These are phyloP conservation scores for Reticulitermes speratus DNA, from an alignment of 1,140 invertebrate genomes.

Conservation along the genomic window DNA sequence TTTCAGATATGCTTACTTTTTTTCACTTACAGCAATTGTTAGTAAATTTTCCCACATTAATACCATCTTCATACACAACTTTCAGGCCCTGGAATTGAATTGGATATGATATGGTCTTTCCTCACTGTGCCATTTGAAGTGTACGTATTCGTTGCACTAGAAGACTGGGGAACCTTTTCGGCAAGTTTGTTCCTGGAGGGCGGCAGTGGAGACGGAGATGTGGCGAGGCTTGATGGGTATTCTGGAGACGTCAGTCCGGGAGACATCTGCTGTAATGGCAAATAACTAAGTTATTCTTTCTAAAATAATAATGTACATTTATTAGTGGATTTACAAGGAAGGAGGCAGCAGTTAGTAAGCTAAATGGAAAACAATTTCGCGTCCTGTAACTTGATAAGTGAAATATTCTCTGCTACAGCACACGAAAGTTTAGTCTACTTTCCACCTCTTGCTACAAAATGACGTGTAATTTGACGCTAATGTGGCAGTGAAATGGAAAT, in stretches of 20 bases:
- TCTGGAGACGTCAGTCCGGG: constrained; percentile 21
- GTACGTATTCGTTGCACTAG: constrained; percentile 4
- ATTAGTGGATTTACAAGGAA: background rate
- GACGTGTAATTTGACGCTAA: too few relatives aligned
- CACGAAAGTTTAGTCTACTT: too few relatives aligned
- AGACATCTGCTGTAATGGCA: constrained; percentile 26
- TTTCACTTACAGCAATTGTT: background rate
- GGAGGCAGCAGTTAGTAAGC: background rate
- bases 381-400: too few relatives aligned
- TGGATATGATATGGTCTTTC: constrained; percentile 64
- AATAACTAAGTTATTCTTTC: background rate
- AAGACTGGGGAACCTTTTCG: background rate
- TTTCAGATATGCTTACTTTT: background rate
- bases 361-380: too few relatives aligned
- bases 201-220: background rate
- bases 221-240: background rate
- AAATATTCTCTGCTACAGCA: too few relatives aligned
- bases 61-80: constrained; percentile 61
- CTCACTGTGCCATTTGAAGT: constrained; percentile 33
- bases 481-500: too few relatives aligned
- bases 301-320: background rate
- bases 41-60: background rate
- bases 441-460: too few relatives aligned
- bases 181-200: background rate
- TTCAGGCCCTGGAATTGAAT: constrained; percentile 71